Percentiles rank a stretch among this genome's conserved stretches.
These are phyloP conservation scores for Ruditapes philippinarum DNA, from an alignment of 1,140 invertebrate genomes.

Conservation along the genomic window DNA sequence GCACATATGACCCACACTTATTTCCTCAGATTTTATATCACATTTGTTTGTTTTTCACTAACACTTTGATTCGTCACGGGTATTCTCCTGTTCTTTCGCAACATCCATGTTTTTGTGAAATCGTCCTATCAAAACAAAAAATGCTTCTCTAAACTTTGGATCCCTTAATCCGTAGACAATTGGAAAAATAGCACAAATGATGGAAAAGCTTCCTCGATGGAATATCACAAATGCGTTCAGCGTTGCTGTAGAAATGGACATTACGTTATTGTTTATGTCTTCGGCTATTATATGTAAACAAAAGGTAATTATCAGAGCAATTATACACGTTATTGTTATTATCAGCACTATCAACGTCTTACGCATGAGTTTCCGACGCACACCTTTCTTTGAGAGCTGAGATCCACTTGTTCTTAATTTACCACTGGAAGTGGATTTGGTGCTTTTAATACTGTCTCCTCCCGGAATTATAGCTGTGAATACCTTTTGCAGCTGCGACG, in stretches of 20 bases:
- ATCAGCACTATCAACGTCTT: constrained; percentile 58
- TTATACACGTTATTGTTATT: constrained; percentile 56
- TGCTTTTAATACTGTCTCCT: constrained; percentile 16
- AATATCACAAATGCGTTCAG: constrained; percentile 64
- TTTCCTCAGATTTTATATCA: not conserved
- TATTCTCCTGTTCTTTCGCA: not conserved
- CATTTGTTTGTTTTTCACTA: not conserved
- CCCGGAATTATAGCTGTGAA: constrained; percentile 26
- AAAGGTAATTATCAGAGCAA: constrained; percentile 55
- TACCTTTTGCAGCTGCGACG: constrained; percentile 20
- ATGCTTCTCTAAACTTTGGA: constrained; percentile 50
- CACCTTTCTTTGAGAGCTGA: not conserved
- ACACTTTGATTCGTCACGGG: constrained; percentile 8
- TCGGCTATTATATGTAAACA: constrained; percentile 56
- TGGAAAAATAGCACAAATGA: constrained; percentile 62
- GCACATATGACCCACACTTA: not conserved
- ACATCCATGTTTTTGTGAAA: not conserved
- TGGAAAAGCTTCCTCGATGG: constrained; percentile 60
- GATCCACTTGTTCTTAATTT: constrained; percentile 26
- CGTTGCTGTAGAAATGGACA: not conserved
- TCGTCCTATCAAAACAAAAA: not conserved
- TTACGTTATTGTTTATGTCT: constrained; percentile 27
- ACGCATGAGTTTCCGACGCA: constrained; percentile 17
- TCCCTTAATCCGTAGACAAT: constrained; percentile 57
- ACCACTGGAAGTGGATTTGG: not conserved